These are phyloP conservation scores for Sogatella furcifera DNA, from an alignment of 1,140 invertebrate genomes.

Conservation along the genomic window DNA sequence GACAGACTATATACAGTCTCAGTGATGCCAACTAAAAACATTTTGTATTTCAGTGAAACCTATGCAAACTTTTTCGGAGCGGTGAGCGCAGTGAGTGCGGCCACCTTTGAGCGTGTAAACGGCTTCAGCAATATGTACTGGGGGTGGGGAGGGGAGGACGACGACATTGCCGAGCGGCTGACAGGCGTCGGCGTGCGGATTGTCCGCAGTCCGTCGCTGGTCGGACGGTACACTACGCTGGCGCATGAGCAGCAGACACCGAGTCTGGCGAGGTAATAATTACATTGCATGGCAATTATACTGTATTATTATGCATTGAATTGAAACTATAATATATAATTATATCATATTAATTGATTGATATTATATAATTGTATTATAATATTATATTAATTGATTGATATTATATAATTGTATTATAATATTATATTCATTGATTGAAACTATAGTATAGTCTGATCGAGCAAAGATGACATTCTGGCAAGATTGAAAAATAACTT, in stretches of 20 bases:
- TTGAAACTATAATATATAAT: too few relatives aligned
- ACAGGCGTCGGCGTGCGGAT: constrained; percentile 68
- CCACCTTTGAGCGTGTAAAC: constrained; percentile 73
- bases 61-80: constrained; percentile 83
- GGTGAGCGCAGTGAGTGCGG: constrained; percentile 69
- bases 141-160: constrained; percentile 90
- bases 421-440: too few relatives aligned
- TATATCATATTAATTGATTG: neutral
- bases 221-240: constrained; percentile 85
- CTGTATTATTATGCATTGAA: too few relatives aligned
- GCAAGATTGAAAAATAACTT: too few relatives aligned
- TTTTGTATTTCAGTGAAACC: constrained; percentile 51
- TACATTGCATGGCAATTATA: too few relatives aligned
- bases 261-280: constrained; percentile 67
- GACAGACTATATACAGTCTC: too few relatives aligned
- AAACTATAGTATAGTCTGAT: too few relatives aligned
- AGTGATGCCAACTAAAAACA: too few relatives aligned
- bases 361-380: too few relatives aligned
- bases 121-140: constrained; percentile 88
- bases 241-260: constrained; percentile 78
- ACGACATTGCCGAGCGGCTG: constrained; percentile 81
- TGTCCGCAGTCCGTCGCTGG: constrained; percentile 71
- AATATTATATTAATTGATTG: too few relatives aligned
- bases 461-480: too few relatives aligned
- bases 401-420: too few relatives aligned